Evolutionary conservation across 2,888 invertebrate genomes (phyloP).

Genomic region (Gasteruption jaculator): DNA sequence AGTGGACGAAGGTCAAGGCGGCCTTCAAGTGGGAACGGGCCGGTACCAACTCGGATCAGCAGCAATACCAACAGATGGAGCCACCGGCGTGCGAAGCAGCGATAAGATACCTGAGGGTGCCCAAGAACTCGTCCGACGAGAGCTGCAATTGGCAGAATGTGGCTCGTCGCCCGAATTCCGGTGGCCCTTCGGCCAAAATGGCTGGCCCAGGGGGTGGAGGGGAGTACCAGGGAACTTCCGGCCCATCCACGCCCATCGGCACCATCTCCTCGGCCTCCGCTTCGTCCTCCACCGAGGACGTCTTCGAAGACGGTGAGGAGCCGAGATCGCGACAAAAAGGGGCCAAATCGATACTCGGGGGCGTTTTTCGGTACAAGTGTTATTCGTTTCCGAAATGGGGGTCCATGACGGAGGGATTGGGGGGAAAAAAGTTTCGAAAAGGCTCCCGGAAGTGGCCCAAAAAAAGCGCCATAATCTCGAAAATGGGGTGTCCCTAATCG

Average conservation of each 20-base stretch:
- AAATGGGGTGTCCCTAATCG: too few species aligned
- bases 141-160: too few species aligned
- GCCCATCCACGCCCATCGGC: constrained; percentile 56
- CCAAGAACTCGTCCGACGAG: constrained; percentile 20
- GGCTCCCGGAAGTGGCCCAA: too few species aligned
- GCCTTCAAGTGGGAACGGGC: constrained; percentile 85
- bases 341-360: constrained; percentile 23
- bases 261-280: constrained; percentile 68
- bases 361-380: too few species aligned
- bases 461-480: too few species aligned
- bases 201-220: too few species aligned
- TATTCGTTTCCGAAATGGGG: too few species aligned
- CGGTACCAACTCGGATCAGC: constrained; percentile 53
- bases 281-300: constrained; percentile 71
- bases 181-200: too few species aligned
- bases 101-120: constrained; percentile 26
- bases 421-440: too few species aligned
- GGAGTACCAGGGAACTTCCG: constrained; percentile 48
- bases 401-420: too few species aligned
- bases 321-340: neutral
- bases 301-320: constrained; percentile 51
- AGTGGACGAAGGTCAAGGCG: constrained; percentile 87
- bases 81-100: constrained; percentile 46
- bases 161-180: too few species aligned
- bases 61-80: constrained; percentile 49